Base-by-base conservation (phyloP, 2,797 vertebrate genomes). In the Onychomys arenicola region DNA sequence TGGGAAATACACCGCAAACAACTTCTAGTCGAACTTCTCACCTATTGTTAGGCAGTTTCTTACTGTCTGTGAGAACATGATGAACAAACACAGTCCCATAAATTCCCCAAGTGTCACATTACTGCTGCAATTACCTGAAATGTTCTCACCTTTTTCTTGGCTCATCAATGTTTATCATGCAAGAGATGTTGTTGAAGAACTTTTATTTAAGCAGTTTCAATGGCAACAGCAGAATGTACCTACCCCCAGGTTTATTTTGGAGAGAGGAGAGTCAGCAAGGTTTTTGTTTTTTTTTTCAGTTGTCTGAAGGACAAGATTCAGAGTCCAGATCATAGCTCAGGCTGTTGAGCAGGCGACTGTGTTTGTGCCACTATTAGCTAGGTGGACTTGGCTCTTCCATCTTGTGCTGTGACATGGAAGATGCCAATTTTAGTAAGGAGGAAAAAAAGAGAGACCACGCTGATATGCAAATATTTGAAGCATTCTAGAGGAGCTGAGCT, bases 351-450 rank as follows among this genome's bases (percentile, higher is more conserved):
- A 57, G 12, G 23, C 9, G 9, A 34, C 55, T 90, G 16, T 57
- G n/a, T 93, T 37, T 91, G 76, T 73, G 59, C 32, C 65, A 71
- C 81, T 32, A 1, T 6, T n/a, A 29, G 52, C 43, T 37, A 43
- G 9, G 29, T 43, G 81, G 52, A 37, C 27, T 80, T 86, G 91
- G 21, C 43, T 89, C 43, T 78, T 75, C 19, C 75, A 12, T 88
- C 93, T 65, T 91, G 49, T 71, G 52, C 65, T 71, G n/a, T 82
- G 89, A 88, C 65, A 61, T 78, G 49, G 40, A 71, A 88, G 91
- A 91, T 93, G 93, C 34, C 95, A 96, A 82, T 92, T 95, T 97
- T 96, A 96, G 96, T 97, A 96, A 91, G 59, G 61, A 89, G 89
- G 76, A 73, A 69, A 73, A 61, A 75, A 67, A 91, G 83, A 57